Conservation (phyloP, 2,113 vertebrate species). For the Callospermophilus lateralis region DNA sequence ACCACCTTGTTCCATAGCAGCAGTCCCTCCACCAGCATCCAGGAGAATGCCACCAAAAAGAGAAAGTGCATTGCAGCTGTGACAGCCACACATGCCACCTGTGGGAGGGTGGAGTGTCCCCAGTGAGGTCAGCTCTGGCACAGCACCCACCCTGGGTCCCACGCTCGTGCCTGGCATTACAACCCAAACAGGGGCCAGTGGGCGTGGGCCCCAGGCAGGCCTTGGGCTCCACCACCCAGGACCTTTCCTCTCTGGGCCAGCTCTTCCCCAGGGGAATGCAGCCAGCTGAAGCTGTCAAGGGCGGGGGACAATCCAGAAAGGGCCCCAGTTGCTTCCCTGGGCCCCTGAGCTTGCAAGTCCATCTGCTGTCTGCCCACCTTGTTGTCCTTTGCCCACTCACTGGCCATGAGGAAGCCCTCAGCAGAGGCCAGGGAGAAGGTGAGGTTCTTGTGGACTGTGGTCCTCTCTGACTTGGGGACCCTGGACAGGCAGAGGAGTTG, state of each 20-base stretch:
- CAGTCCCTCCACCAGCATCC: conserved; percentile 96
- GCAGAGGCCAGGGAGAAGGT: conserved; percentile 92
- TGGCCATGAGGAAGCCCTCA: conserved; percentile 94
- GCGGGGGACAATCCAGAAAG: not conserved
- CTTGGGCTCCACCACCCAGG: not conserved
- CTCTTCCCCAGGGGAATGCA: not conserved
- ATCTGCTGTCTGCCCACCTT: conserved; percentile 85
- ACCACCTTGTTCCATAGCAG: conserved; percentile 97
- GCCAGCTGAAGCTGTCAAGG: not conserved
- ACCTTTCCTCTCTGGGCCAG: not conserved
- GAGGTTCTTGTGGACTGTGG: conserved; percentile 96
- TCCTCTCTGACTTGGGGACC: conserved; percentile 93
- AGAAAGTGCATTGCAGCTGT: conserved; percentile 93
- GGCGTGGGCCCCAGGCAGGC: not conserved
- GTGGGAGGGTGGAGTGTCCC: not conserved
- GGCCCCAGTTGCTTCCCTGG: not conserved
- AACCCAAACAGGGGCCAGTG: accelerated
- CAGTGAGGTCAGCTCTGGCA: accelerated
- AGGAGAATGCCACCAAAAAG: conserved; percentile 96
- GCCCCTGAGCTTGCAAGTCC: not conserved
- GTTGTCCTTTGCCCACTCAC: conserved; percentile 90
- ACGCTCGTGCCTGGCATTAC: not conserved
- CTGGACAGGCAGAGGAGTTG: conserved; percentile 75
- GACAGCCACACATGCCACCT: conserved; percentile 91
- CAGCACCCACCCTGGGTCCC: accelerated